Base-by-base conservation (phyloP, 2,888 invertebrate species). In the Patella depressa region DNA sequence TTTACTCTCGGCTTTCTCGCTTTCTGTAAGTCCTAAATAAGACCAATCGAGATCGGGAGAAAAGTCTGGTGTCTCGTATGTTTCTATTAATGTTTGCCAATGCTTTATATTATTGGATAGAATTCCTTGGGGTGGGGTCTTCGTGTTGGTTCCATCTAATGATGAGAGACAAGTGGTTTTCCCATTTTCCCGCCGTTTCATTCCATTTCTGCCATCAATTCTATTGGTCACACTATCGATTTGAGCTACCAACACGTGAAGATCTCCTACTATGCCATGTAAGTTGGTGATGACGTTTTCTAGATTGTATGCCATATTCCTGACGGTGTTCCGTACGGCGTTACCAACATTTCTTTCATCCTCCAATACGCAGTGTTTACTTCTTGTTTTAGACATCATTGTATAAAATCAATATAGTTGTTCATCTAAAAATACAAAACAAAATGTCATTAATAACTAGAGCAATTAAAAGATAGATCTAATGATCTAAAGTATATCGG, bases 1-100 rank as follows among this genome's bases (percentile, higher is more conserved):
- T 53, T 53, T 71, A 34, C 5, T 12, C 53, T 53, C 4, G 12
- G 53, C n/a, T 17, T 74, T 65, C n/a, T 70, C 55, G 19, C 70
- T 72, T 9, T 76, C 77, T 1, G 79, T 74, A 17, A 82, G 73
- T 14, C 75, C 77, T 15, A 82, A 76, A 55, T 80, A 82, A 17
- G 82, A 79, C 82, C 82, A 82, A 74, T 82, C 82, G 9, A 82
- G 77, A 75, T 80, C 80, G 0, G 82, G 80, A 2, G 82, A 79
- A 54, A 72, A 74, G 17, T 76, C 74, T 1, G 71, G 15, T 12
- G 34, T 57, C n/a, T 74, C 76, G 74, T 74, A 65, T n/a, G 72
- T 79, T 69, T 75, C 76, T 19, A 70, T 45, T 29, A 79, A 24
- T 29, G n/a, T 53, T 19, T 71, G 70, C 76, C 76, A 74, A 5